Evolutionary conservation across 2,797 vertebrate species (phyloP), one percentile per base, ranked within the genome.

Genomic region (Megaceryle alcyon): DNA sequence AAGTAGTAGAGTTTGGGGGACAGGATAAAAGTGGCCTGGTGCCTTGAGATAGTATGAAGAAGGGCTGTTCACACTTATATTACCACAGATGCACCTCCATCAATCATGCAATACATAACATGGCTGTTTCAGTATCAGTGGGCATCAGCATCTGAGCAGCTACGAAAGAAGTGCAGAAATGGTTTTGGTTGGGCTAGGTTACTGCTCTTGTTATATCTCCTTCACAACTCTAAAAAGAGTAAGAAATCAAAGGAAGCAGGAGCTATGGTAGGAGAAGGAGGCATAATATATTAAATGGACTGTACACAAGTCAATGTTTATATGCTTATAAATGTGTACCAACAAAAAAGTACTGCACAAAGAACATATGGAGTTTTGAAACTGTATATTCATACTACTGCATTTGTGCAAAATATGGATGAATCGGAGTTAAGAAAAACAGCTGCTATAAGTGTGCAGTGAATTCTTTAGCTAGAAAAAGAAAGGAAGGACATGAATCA

Each of bases 401-500:
- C 15, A 33, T 44, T 20, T 84, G n/a, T 69, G 64, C 60, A 48
- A 76, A 76, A 28, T 37, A 76, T 33, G 54, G 72, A 48, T 56
- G 56, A 76, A 86, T 39, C 39, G n/a, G 37, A 43, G 22, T 69
- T 80, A 81, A 39, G n/a, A 71, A 90, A 70, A 86, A 53, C 28
- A 43, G 14, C 33, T 73, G 33, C n/a, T 83, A 14, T 20, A 92
- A 85, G 86, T 60, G 60, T 5, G 61, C 29, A 51, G 39, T 44
- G 49, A 92, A 69, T 69, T 91, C 57, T 91, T 89, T 61, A 86
- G 33, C 33, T 6, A 60, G 35, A 22, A 86, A 77, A 83, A 60
- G 49, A 76, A 88, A 77, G 26, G 64, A 69, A 90, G 46, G 19
- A 43, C 9, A 31, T n/a, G 17, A 84, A 88, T 83, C 43, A 60